phyloP scores from a whole-genome alignment of 2,797 vertebrate species.

The Parauchenoglanis ngamensis region DNA sequence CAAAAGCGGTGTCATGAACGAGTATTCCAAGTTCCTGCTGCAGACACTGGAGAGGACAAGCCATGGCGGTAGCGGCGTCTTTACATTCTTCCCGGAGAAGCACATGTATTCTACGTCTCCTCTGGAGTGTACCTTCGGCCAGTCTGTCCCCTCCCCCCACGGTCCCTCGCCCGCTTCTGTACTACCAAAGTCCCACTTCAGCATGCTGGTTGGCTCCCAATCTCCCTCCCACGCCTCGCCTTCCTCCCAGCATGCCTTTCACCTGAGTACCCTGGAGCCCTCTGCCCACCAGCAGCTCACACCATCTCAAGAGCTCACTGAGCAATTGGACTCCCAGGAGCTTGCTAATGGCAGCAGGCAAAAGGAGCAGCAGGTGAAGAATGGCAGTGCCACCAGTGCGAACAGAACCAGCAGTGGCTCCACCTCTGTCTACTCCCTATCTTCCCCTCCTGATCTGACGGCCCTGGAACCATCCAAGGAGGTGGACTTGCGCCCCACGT shows the following conservation, averaged over 20 bases:
- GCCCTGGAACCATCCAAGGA: constrained; percentile 90
- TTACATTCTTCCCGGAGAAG: constrained; percentile 95
- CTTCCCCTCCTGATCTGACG: constrained; percentile 82
- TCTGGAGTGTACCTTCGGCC: constrained; percentile 92
- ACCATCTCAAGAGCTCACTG: constrained; percentile 97
- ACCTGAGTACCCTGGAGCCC: constrained; percentile 88
- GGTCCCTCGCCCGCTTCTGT: constrained; percentile 81
- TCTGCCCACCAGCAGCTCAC: constrained; percentile 95
- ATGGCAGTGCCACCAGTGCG: constrained; percentile 62
- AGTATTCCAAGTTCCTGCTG: constrained; percentile 98
- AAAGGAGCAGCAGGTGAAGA: constrained; percentile 89
- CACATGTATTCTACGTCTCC: constrained; percentile 91
- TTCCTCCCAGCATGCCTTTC: constrained; percentile 87
- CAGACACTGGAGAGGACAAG: constrained; percentile 98
- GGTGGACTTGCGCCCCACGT: constrained; percentile 84
- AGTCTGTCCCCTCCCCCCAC: constrained; percentile 91
- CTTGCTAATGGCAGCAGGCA: constrained; percentile 76
- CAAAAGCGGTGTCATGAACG: constrained; percentile 92
- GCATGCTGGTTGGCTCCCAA: constrained; percentile 90
- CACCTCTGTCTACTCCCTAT: constrained; percentile 82
- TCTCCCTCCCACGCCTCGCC: constrained; percentile 66
- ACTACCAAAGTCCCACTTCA: constrained; percentile 92
- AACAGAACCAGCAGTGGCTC: constrained; percentile 68
- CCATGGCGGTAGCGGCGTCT: constrained; percentile 90
- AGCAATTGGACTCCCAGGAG: constrained; percentile 95